Percentiles rank a stretch among this genome's conserved stretches.
Evolutionary conservation across 2,113 vertebrate genomes (phyloP).

Genomic region (Bettongia penicillata): DNA sequence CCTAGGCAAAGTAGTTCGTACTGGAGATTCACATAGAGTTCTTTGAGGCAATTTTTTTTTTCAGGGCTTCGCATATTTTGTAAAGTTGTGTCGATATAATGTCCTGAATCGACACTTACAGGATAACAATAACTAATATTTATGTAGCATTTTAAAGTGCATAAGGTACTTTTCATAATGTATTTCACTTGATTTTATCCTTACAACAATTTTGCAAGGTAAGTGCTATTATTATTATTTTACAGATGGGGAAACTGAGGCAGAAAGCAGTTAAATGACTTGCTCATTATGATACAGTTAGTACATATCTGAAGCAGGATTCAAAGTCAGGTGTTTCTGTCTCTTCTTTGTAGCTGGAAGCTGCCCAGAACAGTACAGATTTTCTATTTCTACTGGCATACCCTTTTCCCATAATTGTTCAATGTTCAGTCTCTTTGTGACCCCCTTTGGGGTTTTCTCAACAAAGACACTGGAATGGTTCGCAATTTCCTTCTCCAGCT

Average conservation of each 20-base stretch:
- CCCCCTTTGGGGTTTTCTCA: background rate
- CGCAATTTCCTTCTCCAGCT: background rate
- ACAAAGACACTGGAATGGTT: background rate
- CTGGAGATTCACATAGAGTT: background rate
- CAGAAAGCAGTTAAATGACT: background rate
- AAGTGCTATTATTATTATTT: background rate
- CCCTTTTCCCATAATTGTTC: background rate
- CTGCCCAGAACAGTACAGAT: background rate
- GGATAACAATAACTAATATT: background rate
- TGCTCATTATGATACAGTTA: background rate
- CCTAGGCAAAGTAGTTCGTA: slow-evolving; percentile 11
- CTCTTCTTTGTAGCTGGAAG: background rate
- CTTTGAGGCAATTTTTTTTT: background rate
- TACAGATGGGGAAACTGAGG: background rate
- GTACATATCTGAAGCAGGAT: background rate
- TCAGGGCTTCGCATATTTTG: background rate
- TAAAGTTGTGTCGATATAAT: background rate
- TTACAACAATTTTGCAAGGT: background rate
- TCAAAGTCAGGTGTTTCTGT: background rate
- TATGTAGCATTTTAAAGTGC: background rate
- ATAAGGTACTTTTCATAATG: background rate
- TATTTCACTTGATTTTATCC: background rate
- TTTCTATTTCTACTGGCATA: background rate
- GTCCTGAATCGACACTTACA: slow-evolving; percentile 7
- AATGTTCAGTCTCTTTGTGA: background rate